Base-by-base conservation (phyloP, 2,113 vertebrate species). In the Rousettus leschenaultii region DNA sequence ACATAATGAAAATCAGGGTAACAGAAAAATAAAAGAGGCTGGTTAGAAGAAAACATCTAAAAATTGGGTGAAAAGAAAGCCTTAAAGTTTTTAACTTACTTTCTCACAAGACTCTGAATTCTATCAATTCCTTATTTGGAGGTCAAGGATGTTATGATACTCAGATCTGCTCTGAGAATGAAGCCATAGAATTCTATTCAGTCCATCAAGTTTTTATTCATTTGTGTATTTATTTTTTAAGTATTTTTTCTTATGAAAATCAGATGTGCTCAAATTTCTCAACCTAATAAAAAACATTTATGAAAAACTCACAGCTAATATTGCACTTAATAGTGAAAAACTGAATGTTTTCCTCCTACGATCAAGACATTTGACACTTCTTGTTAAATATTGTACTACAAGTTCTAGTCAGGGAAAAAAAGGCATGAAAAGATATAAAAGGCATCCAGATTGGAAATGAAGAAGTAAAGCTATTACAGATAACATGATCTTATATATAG, bases 21-120 rank as follows among this genome's bases (percentile, higher is more conserved):
- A 82, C 13, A 51, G 30, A 85, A 5, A 3, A 79, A 66, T 85
- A 40, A 92, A 95, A 18, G 1, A 28, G 3, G 4, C 9, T 48
- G 26, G 43, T 92, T 88, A 78, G 65, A 55, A 77, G 1, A 7
- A 92, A 92, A 86, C 38, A 80, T 78, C 7, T 21, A 70, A 35
- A 70, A 70, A 35, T 26, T 24, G 11, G 55, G 10, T 53, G 77
- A 89, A 55, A 85, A 35, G 5, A 7, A 80, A 84, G 30, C 11
- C 43, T 91, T 86, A 53, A 94, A 74, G 8, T 51, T 91, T 95
- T 96, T 33, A 88, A 66, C n/a, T 79, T 91, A 65, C 21, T 86
- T 92, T 95, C 73, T 86, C 33, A 87, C 87, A 85, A 95, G 38
- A 84, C 10, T 65, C 5, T 65, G 21, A 74, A 86, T 91, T 95